Conservation (phyloP, 2,113 vertebrate species). For the Aramus guarauna region DNA sequence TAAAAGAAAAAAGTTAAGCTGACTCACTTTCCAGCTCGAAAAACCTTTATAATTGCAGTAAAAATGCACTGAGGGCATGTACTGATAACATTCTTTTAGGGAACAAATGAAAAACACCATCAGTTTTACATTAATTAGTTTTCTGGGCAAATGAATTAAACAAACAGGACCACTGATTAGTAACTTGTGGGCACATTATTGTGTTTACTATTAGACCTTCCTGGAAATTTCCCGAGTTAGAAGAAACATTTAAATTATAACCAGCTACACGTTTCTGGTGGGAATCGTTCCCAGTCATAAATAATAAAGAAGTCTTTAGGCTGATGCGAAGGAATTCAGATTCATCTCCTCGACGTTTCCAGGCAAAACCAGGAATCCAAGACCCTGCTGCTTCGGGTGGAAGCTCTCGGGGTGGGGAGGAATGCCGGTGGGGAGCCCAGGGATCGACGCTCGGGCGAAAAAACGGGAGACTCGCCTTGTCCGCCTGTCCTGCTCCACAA, state of each 20-base stretch:
- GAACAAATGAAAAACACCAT: slow-evolving; percentile 10
- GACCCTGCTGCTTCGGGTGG: background rate
- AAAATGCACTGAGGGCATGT: background rate
- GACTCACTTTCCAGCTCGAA: slow-evolving; percentile 38
- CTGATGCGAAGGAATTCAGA: background rate
- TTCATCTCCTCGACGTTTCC: background rate
- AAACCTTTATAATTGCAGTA: slow-evolving; percentile 27
- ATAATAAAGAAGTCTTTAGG: background rate
- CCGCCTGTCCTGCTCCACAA: background rate
- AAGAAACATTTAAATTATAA: slow-evolving; percentile 16
- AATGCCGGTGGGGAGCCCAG: accelerated
- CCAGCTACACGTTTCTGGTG: background rate
- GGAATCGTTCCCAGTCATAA: background rate
- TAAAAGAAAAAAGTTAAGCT: slow-evolving; percentile 39
- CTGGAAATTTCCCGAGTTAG: background rate
- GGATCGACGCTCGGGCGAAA: accelerated
- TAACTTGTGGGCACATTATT: background rate
- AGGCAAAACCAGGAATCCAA: background rate
- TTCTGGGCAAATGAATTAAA: slow-evolving; percentile 24
- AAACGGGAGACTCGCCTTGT: background rate
- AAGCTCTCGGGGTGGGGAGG: background rate
- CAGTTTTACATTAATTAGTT: slow-evolving; percentile 12
- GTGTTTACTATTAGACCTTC: slow-evolving; percentile 14
- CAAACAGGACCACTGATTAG: background rate
- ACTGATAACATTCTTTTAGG: slow-evolving; percentile 27